These are phyloP conservation scores for Acanthochromis polyacanthus DNA, from an alignment of 2,113 vertebrate genomes.

Conservation along the genomic window DNA sequence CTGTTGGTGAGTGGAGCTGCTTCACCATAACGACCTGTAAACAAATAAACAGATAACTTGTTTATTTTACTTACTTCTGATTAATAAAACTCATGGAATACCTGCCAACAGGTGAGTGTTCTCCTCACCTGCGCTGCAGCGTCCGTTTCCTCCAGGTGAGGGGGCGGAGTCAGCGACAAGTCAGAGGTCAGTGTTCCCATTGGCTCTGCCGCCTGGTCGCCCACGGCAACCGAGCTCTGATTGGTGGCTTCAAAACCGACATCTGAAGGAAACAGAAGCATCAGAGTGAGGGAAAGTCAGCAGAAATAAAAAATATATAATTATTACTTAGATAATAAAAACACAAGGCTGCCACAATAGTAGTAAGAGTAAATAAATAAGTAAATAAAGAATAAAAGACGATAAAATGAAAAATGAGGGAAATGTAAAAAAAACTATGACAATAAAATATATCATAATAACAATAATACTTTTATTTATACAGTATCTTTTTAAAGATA, in stretches of 20 bases:
- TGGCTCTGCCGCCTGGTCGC: constrained; percentile 13
- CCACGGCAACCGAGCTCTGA: neutral
- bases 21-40: constrained; percentile 6
- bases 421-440: too few relatives aligned
- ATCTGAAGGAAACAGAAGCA: neutral
- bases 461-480: too few relatives aligned
- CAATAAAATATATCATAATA: too few relatives aligned
- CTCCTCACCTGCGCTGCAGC: constrained; percentile 21
- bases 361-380: too few relatives aligned
- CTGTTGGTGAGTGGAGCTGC: neutral
- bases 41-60: constrained; percentile 18
- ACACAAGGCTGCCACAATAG: too few relatives aligned
- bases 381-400: too few relatives aligned
- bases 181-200: constrained; percentile 20
- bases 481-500: too few relatives aligned
- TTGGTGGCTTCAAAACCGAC: constrained; percentile 16
- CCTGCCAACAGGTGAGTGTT: neutral
- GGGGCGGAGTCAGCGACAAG: constrained; percentile 6
- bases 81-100: too few relatives aligned
- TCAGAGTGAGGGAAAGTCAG: neutral
- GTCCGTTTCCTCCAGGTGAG: constrained; percentile 1
- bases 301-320: too few relatives aligned
- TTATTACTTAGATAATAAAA: too few relatives aligned
- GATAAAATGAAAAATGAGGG: too few relatives aligned
- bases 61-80: too few relatives aligned